Evolutionary conservation across 2,888 invertebrate species (phyloP).

Genomic region (Leucania comma): DNA sequence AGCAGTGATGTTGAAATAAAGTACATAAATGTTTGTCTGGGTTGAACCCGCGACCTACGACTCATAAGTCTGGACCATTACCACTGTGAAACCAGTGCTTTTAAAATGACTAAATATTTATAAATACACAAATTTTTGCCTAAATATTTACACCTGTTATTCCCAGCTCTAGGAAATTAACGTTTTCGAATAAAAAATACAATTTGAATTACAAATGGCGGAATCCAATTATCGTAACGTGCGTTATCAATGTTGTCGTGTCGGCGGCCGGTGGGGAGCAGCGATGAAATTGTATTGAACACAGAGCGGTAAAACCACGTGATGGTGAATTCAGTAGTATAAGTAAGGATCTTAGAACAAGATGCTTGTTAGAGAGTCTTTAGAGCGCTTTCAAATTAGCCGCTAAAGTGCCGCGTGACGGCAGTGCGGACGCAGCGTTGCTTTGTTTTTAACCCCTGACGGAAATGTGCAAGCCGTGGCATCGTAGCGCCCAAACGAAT

Average conservation of each 20-base stretch:
- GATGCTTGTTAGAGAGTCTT: no score
- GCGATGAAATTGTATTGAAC: constrained; percentile 46
- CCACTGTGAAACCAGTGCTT: no score
- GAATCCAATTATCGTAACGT: constrained; percentile 54
- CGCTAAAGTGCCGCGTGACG: no score
- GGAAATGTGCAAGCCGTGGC: no score
- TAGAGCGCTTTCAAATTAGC: no score
- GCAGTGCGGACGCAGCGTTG: no score
- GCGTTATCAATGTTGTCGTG: constrained; percentile 48
- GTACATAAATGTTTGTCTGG: no score
- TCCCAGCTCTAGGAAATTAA: constrained; percentile 28
- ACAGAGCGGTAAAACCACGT: background rate
- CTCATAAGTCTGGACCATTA: no score
- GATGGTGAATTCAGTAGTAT: background rate
- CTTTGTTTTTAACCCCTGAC: no score
- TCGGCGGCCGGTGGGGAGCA: constrained; percentile 24
- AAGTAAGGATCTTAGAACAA: background rate
- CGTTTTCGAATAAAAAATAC: constrained; percentile 47
- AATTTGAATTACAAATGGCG: constrained; percentile 58
- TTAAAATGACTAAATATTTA: background rate
- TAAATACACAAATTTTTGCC: background rate
- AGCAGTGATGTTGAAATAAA: no score
- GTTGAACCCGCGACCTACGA: no score
- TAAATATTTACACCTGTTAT: constrained; percentile 28
- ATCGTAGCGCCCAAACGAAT: no score